phyloP scores from a whole-genome alignment of 2,797 vertebrate genomes.

The Artibeus lituratus region DNA sequence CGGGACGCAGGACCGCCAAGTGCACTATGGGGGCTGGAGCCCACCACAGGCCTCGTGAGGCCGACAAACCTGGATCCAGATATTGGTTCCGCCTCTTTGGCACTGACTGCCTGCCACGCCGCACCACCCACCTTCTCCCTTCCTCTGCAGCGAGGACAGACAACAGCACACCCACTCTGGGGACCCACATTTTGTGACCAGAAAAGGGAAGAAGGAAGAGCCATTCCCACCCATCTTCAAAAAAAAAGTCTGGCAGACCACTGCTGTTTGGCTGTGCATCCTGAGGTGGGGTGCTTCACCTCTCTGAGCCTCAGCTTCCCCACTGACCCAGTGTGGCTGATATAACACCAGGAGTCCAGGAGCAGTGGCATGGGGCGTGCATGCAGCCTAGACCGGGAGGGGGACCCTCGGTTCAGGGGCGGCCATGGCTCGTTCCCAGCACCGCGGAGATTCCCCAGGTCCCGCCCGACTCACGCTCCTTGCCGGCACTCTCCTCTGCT shows the following conservation, averaged over 20 bases:
- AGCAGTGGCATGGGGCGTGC: background rate
- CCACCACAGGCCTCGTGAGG: background rate
- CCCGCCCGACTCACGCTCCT: background rate
- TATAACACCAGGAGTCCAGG: background rate
- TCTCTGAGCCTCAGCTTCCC: background rate
- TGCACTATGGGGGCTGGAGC: background rate
- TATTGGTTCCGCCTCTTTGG: background rate
- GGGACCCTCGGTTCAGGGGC: background rate
- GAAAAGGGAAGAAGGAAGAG: background rate
- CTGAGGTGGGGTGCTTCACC: background rate
- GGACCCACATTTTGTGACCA: background rate
- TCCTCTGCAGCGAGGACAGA: background rate
- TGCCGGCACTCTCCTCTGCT: background rate
- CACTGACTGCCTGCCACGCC: background rate
- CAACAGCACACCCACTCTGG: background rate
- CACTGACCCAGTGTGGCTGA: background rate
- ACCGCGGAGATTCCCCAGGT: background rate
- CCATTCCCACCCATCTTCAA: background rate
- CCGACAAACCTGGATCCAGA: background rate
- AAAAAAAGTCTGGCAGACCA: background rate
- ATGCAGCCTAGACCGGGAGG: background rate
- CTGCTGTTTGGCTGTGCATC: background rate
- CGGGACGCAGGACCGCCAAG: background rate
- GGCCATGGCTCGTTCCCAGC: accelerated
- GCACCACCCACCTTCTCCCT: background rate